Evolutionary conservation across 2,113 vertebrate species (phyloP), one percentile per base, ranked within the genome.

Genomic region (Periophthalmodon schlosseri): DNA sequence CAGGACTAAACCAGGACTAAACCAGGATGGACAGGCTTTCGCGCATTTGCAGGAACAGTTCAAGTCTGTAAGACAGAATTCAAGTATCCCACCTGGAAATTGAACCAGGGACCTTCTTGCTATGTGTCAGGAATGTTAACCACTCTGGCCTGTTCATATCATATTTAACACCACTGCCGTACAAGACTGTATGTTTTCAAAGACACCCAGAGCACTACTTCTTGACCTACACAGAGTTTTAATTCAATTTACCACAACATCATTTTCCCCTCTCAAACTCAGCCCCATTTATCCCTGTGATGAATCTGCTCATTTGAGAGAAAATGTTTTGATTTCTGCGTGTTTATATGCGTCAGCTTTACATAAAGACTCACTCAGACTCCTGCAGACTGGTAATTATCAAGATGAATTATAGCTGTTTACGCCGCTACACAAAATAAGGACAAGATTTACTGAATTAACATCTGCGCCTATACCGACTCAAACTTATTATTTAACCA

Each of bases 391-490:
- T 7, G 15, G 63, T 65, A 39, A 65, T 65, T 65, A 65, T 36
- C 34, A 21, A 39, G 63, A 65, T 65, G 63, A 65, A 65, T 65
- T 44, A 65, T 65, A 36, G 18, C 4, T 65, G 63, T 65, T 65
- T 65, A 65, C 18, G 15, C 34, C 34, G 20, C 15, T 65, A 39
- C 36, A 44, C 63, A 44, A 65, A 39, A 39, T 39, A 20, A n/a
- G 20, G 63, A 39, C 34, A 44, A 5, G 34, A 16, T 39, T n/a
- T 65, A 13, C 57, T 2, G 20, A 65, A n/a, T 65, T 65, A 65
- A 65, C 63, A 65, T 65, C 34, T 65, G 63, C 8, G 28, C 60
- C 24, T 36, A 24, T 63, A 33, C 24, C 34, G 10, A 24, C 57
- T 16, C 33, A 65, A 36, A 39, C 18, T 44, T 12, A 44, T 11